phyloP scores from a whole-genome alignment of 2,113 vertebrate genomes.

The Protobothrops mucrosquamatus region DNA sequence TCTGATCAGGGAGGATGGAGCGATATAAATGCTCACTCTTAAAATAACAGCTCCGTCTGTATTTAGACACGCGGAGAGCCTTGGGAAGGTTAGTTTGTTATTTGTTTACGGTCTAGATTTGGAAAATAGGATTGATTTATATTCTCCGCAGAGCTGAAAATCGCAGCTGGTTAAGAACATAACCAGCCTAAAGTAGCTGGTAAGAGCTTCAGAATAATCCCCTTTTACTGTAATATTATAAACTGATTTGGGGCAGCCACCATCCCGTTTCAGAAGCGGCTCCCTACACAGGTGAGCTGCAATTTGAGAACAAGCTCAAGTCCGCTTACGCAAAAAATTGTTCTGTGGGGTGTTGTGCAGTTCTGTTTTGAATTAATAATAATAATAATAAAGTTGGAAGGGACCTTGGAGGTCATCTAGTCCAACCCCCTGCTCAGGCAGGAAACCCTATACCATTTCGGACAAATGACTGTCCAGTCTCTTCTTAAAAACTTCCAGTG shows the following conservation, averaged over 20 bases:
- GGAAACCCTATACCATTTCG: too few species aligned
- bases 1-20: background rate
- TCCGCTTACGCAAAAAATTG: background rate
- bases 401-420: too few species aligned
- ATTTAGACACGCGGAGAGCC: background rate
- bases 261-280: background rate
- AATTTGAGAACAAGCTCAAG: background rate
- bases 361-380: background rate
- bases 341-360: background rate
- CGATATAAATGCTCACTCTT: background rate
- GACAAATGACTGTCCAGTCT: too few species aligned
- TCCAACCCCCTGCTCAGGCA: too few species aligned
- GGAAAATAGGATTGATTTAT: background rate
- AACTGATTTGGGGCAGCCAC: background rate
- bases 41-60: background rate
- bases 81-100: background rate
- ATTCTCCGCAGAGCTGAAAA: background rate
- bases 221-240: background rate
- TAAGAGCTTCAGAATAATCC: background rate
- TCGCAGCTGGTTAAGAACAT: background rate
- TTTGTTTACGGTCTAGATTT: background rate
- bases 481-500: too few species aligned
- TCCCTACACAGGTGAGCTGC: background rate
- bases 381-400: too few species aligned
- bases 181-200: background rate